Percentiles rank a stretch among this genome's conserved stretches.
phyloP scores from a whole-genome alignment of 92 coral and sea anemone genomes.

The Porites divaricata region DNA sequence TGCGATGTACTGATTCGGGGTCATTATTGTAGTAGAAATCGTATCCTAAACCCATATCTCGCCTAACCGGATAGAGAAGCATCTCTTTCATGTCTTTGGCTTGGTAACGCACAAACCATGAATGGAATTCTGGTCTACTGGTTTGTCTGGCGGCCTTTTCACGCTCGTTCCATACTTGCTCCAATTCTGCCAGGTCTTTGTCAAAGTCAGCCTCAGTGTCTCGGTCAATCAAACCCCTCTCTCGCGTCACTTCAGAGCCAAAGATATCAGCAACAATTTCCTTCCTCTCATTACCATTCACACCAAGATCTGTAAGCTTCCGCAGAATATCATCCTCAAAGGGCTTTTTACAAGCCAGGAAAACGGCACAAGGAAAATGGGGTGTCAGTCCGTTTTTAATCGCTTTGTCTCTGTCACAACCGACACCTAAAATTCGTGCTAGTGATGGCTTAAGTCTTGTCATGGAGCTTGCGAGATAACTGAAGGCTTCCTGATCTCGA shows the following conservation, averaged over 20 bases:
- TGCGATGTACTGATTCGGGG: slow-evolving; percentile 46
- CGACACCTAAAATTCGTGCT: slow-evolving; percentile 23
- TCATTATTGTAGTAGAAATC: slow-evolving; percentile 53
- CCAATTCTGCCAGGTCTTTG: slow-evolving; percentile 23
- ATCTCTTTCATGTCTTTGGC: slow-evolving; percentile 42
- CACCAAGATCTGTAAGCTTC: slow-evolving; percentile 53
- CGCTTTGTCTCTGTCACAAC: slow-evolving; percentile 60
- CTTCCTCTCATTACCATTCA: slow-evolving; percentile 15
- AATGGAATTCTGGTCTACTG: slow-evolving; percentile 3
- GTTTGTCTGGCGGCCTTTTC: slow-evolving; percentile 38
- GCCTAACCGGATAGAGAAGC: slow-evolving; percentile 46
- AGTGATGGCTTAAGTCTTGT: slow-evolving; percentile 26
- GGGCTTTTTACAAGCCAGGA: slow-evolving; percentile 59
- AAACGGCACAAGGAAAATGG: slow-evolving; percentile 54
- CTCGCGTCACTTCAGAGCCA: slow-evolving; percentile 48
- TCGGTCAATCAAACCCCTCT: slow-evolving; percentile 42
- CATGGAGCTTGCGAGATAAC: slow-evolving; percentile 56
- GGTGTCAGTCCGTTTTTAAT: slow-evolving; percentile 39
- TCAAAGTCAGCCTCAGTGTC: slow-evolving; percentile 43
- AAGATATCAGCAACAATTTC: slow-evolving; percentile 35
- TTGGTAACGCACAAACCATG: slow-evolving; percentile 41
- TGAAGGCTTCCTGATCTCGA: slow-evolving; percentile 39
- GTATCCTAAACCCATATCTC: slow-evolving; percentile 55
- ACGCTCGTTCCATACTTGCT: slow-evolving; percentile 42
- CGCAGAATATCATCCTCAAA: slow-evolving; percentile 49